Conservation (phyloP, 2,888 invertebrate genomes). For the Subacronicta megacephala region DNA sequence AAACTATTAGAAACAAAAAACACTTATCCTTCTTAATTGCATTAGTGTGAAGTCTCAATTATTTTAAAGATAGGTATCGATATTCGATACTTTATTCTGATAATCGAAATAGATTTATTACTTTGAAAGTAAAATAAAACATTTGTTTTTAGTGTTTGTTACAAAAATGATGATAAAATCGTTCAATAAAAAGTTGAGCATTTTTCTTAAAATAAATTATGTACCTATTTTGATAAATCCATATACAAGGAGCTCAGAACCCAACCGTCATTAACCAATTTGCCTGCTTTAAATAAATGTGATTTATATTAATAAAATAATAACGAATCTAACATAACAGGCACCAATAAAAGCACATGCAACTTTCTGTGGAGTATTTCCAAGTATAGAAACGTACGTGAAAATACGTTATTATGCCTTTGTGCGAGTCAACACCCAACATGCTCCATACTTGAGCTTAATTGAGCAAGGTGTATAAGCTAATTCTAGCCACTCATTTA, state of each 20-base stretch:
- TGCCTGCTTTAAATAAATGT: constrained; percentile 39
- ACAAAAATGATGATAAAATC: constrained; percentile 57
- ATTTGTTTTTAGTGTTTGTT: constrained; percentile 43
- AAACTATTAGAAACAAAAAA: constrained; percentile 55
- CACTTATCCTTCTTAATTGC: constrained; percentile 37
- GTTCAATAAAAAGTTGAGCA: constrained; percentile 66
- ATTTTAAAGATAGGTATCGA: constrained; percentile 16
- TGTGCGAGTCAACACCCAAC: constrained; percentile 79
- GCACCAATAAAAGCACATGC: constrained; percentile 78
- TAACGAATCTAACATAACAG: constrained; percentile 58
- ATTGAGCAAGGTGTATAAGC: constrained; percentile 78
- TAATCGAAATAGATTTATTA: constrained; percentile 9
- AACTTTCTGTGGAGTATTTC: constrained; percentile 63
- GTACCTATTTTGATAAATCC: constrained; percentile 48
- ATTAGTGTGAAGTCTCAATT: constrained; percentile 20
- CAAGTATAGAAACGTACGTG: constrained; percentile 51
- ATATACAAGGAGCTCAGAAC: constrained; percentile 45
- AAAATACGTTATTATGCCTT: constrained; percentile 71
- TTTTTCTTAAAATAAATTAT: constrained; percentile 60
- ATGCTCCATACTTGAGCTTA: constrained; percentile 76
- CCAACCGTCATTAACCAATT: constrained; percentile 39
- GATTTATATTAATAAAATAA: constrained; percentile 31
- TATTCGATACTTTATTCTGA: constrained; percentile 22
- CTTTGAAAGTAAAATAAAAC: constrained; percentile 17
- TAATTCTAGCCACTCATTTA: constrained; percentile 38